Evolutionary conservation across 2,797 vertebrate species (phyloP).

Genomic region (Clamator glandarius): DNA sequence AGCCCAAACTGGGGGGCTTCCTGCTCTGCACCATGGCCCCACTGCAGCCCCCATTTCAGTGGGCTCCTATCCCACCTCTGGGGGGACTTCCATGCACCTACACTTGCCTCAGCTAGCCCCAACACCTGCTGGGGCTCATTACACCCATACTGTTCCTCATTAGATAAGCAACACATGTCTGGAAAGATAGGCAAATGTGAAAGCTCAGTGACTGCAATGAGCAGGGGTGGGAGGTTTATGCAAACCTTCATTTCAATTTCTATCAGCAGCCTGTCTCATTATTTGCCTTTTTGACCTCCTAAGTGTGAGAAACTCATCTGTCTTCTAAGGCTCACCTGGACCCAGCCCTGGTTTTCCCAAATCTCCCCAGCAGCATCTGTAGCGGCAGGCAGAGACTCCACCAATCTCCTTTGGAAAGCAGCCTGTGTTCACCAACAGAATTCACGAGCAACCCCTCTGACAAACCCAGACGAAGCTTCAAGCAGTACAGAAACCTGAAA

Average conservation of each 20-base stretch:
- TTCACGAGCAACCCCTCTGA: neutral
- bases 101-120: neutral
- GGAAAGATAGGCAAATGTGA: neutral
- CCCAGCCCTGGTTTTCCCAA: neutral
- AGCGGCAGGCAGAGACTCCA: neutral
- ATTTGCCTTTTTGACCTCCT: conserved; percentile 8
- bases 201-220: neutral
- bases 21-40: no score
- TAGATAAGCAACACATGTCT: neutral
- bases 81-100: neutral
- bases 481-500: conserved; percentile 23
- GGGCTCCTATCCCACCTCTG: neutral
- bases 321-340: neutral
- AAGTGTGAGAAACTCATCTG: neutral
- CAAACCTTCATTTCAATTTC: neutral
- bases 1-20: neutral
- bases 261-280: neutral
- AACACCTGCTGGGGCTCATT: fast-evolving
- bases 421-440: neutral
- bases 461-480: neutral
- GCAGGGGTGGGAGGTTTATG: neutral
- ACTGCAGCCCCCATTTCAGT: fast-evolving
- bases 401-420: neutral
- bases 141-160: neutral
- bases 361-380: fast-evolving